Base-by-base conservation (phyloP, 1,140 invertebrate genomes). In the Magallana ariakensis region DNA sequence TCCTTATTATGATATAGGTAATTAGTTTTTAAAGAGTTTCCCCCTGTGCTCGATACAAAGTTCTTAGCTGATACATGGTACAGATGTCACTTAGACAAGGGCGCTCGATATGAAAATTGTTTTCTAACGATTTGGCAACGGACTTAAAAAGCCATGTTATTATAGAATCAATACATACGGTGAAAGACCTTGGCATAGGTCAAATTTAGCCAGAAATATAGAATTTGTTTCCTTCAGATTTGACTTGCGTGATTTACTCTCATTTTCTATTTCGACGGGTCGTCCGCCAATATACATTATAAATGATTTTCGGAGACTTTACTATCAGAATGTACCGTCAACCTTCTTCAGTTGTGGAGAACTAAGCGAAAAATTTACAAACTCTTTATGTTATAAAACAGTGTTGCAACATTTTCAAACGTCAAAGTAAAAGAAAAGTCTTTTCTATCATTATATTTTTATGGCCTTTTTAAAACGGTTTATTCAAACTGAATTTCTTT, bases 121-220 rank as follows among this genome's bases (percentile, higher is more conserved):
- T 75, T 75, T 75, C 22, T 75, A 75, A 75, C 66, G 66, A 75
- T 75, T 33, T 26, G 66, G 26, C 66, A 75, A 33, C 33, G 66
- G 33, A 75, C 19, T 11, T 75, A 75, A 26, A 26, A 7, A 75
- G 66, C 19, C 22, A 33, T 13, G 10, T 33, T 22, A 33, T 33
- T 13, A 26, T 26, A 46, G 66, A 75, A 75, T 75, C 19, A 11
- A 70, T 26, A 19, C 19, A 22, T 3, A 62, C 16, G 58, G 58
- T 19, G 22, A 75, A 75, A 22, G 66, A 75, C 66, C 66, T 75
- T 75, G 22, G 66, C 66, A 75, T 75, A 26, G 66, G 66, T 75
- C 66, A 75, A 26, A 26, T 19, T 75, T 75, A 26, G 66, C 19
- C 22, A 75, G 0, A 26, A 7, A 75, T 46, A 11, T 75, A 26